Evolutionary conservation across 2,113 vertebrate genomes (phyloP).

Genomic region (Crocuta crocuta): DNA sequence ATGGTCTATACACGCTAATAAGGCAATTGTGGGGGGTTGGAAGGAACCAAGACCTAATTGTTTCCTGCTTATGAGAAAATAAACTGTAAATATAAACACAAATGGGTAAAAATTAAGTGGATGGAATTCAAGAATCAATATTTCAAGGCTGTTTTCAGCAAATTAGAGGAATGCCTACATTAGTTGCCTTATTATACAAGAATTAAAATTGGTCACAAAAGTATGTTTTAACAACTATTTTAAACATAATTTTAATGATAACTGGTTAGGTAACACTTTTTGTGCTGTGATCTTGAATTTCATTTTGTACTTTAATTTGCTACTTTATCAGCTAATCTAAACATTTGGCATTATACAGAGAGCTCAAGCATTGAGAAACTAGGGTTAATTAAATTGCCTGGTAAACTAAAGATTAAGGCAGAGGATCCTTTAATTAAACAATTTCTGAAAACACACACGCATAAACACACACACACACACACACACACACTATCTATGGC

Average conservation of each 20-base stretch:
- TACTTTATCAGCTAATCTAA: slow-evolving; percentile 49
- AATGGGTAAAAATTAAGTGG: neutral
- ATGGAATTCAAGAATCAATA: neutral
- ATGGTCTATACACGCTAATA: neutral
- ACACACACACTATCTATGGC: neutral
- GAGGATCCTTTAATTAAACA: neutral
- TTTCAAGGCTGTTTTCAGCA: neutral
- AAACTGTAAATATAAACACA: neutral
- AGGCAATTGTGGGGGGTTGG: neutral
- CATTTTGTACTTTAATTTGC: slow-evolving; percentile 26
- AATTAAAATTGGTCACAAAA: neutral
- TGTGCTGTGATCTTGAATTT: neutral
- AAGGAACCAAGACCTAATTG: neutral
- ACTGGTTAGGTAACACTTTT: neutral
- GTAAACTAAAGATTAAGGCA: slow-evolving; percentile 24
- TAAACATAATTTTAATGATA: neutral
- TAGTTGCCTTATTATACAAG: neutral
- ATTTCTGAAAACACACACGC: neutral
- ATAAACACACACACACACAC: too few species aligned
- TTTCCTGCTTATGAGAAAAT: neutral
- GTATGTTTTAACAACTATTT: neutral
- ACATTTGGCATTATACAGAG: neutral
- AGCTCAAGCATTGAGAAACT: neutral
- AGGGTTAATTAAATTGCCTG: neutral
- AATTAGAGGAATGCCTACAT: neutral